Percentiles rank a stretch among this genome's conserved stretches.
Evolutionary conservation across 2,888 invertebrate species (phyloP).

Genomic region (Pterostichus madidus): DNA sequence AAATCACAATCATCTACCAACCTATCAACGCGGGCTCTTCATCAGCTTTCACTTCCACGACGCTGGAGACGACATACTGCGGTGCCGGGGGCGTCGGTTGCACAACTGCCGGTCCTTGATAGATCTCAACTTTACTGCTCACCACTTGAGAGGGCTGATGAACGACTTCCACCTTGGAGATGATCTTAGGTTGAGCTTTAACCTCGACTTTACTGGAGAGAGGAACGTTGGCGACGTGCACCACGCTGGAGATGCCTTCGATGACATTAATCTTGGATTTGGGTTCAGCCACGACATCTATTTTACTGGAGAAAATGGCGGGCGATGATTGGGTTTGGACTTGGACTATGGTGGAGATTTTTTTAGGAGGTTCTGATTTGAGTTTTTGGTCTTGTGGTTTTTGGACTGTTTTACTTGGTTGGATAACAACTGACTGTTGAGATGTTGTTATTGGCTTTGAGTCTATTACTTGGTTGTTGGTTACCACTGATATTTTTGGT

Average conservation of each 20-base stretch:
- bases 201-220: conserved; percentile 75
- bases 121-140: conserved; percentile 73
- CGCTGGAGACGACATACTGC: conserved; percentile 78
- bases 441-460: conserved; percentile 72
- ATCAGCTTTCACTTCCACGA: conserved; percentile 80
- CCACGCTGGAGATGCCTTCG: conserved; percentile 73
- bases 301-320: conserved; percentile 76
- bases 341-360: conserved; percentile 73
- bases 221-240: conserved; percentile 75
- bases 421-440: conserved; percentile 73
- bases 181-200: conserved; percentile 71
- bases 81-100: conserved; percentile 71
- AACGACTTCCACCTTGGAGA: conserved; percentile 76
- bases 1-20: conserved; percentile 29
- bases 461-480: conserved; percentile 74
- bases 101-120: conserved; percentile 71
- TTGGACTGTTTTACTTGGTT: conserved; percentile 76
- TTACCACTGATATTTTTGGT: conserved; percentile 69
- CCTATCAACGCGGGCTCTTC: conserved; percentile 81
- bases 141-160: conserved; percentile 70
- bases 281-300: conserved; percentile 80
- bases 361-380: conserved; percentile 76
- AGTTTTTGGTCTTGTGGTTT: conserved; percentile 76
- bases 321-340: conserved; percentile 71
- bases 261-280: conserved; percentile 75